Percentiles rank a stretch among this genome's conserved stretches.
These are phyloP conservation scores for Pomatostomus ruficeps DNA, from an alignment of 2,113 vertebrate species.

Conservation along the genomic window DNA sequence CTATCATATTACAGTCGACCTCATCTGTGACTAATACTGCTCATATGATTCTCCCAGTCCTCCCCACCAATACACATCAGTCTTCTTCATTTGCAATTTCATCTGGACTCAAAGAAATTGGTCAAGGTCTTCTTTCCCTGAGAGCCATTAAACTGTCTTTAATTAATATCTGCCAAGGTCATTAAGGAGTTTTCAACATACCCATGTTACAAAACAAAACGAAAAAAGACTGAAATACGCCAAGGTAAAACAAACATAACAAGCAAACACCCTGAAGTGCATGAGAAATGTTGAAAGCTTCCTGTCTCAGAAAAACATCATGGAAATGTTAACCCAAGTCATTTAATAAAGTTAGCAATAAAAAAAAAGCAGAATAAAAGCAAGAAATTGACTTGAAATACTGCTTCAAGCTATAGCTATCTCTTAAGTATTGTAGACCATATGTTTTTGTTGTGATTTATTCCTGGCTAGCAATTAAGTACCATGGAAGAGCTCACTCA, in stretches of 20 bases:
- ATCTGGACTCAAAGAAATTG: neutral
- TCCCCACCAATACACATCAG: neutral
- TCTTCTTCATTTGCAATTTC: neutral
- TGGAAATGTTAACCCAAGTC: neutral
- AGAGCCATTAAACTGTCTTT: neutral
- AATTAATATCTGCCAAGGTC: neutral
- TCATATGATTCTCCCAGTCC: neutral
- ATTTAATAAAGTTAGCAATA: neutral
- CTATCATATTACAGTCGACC: neutral
- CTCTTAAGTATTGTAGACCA: neutral
- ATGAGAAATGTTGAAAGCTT: neutral
- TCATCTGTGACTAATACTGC: neutral
- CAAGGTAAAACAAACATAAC: neutral
- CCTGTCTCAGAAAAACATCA: neutral
- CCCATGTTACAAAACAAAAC: neutral
- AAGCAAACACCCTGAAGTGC: neutral
- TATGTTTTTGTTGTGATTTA: neutral
- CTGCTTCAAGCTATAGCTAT: neutral
- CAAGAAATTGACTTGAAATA: neutral
- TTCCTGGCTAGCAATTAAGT: neutral
- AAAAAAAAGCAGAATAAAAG: neutral
- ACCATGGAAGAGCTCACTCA: rapidly evolving
- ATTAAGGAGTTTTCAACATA: neutral
- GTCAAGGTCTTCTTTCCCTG: neutral
- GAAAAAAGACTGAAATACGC: neutral